A percentile compares a stretch with the other conserved stretches of the same genome.
phyloP scores from a whole-genome alignment of 2,888 invertebrate species.

The Serripes groenlandicus region DNA sequence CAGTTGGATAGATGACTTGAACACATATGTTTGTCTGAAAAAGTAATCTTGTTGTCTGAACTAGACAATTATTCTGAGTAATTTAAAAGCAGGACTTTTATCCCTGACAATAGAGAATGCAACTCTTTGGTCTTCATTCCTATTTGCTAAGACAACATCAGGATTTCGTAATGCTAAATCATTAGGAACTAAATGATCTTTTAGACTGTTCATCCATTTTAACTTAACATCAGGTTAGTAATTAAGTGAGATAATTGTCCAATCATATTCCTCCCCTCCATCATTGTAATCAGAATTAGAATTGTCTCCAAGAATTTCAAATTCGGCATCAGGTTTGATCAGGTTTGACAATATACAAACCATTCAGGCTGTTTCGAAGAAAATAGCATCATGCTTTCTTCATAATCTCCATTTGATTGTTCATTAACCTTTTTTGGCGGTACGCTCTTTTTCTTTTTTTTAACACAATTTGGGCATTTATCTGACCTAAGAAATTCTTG shows the following conservation, averaged over 20 bases:
- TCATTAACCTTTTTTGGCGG: too few species aligned
- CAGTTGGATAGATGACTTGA: slow-evolving; percentile 68
- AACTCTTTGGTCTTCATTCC: slow-evolving; percentile 65
- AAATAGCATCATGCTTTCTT: too few species aligned
- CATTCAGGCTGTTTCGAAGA: slow-evolving; percentile 58
- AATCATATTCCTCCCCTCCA: slow-evolving; percentile 57
- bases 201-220: slow-evolving; percentile 12
- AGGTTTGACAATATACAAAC: slow-evolving; percentile 58
- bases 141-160: slow-evolving; percentile 32
- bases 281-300: slow-evolving; percentile 51
- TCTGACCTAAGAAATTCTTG: slow-evolving; percentile 42
- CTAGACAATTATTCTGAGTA: slow-evolving; percentile 63
- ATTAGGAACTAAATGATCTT: not conserved
- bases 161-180: slow-evolving; percentile 33
- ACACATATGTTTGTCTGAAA: slow-evolving; percentile 53
- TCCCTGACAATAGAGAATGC: slow-evolving; percentile 63
- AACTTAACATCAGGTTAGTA: slow-evolving; percentile 47
- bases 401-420: too few species aligned
- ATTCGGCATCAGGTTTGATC: slow-evolving; percentile 1
- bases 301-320: slow-evolving; percentile 5
- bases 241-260: not conserved
- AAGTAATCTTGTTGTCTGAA: slow-evolving; percentile 44
- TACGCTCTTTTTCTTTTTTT: too few species aligned
- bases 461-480: too few species aligned
- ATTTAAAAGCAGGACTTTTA: slow-evolving; percentile 18